Base-by-base conservation (phyloP, 2,113 vertebrate genomes). In the Cichladusa arquata region DNA sequence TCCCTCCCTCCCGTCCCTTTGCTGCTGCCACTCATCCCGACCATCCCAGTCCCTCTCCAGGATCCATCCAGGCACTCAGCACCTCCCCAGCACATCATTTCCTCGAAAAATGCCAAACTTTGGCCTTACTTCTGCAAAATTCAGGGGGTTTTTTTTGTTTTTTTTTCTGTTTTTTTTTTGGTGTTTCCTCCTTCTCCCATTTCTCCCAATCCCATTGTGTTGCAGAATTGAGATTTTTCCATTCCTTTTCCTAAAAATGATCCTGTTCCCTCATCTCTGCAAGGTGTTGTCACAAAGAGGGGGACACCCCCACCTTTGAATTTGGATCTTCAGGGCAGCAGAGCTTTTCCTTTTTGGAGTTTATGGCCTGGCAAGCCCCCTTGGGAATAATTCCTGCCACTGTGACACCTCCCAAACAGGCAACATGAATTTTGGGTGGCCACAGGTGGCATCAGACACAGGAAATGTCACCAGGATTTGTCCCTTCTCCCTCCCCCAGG, bases 401-500 rank as follows among this genome's bases (percentile, higher is more conserved):
- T 1, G 28, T 29, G 54, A n/a, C 4, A 3, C 50, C n/a, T 82
- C 57, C 57, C 66, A 53, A 71, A 8, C 48, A 45, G 47, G 15
- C 6, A 2, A 42, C 34, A 1, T 7, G 57, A 82, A 40, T 23
- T 95, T 69, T 42, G 31, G 88, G 65, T 36, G 60, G 92, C 57
- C 74, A 33, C 74, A 64, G 80, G 38, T 61, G 86, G 62, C 76
- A 77, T 15, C 64, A 38, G 60, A 58, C 62, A 24, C 38, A 36
- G 70, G 82, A 88, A 90, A 91, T 86, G 82, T 78, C 92, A 88
- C 13, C 71, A 70, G 79, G 80, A 81, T 29, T 50, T 96, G 40
- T 81, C 38, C 67, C 61, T 50, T 13, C 51, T 81, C 5, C 20
- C 5, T 20, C 4, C 22, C 19, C 4, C 1, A 5, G 50, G 45